Evolutionary conservation across 2,113 vertebrate genomes (phyloP).

Genomic region (cat (Felis catus)): F.catus_Fca126_mat1.0 CM031417.1:97263501-97264000

Average conservation of each 20-base stretch:
- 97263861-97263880: constrained; percentile 11
- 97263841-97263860: constrained; percentile 12
- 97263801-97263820: not conserved
- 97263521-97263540: constrained; percentile 22
- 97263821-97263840: not conserved
- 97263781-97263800: not conserved
- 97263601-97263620: not conserved
- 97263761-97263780: not conserved
- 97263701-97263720: not conserved
- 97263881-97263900: not conserved
- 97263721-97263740: not conserved
- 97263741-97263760: constrained; percentile 23
- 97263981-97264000: too few relatives aligned
- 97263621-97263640: not conserved
- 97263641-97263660: not conserved
- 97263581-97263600: not conserved
- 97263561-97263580: not conserved
- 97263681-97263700: not conserved
- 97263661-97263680: not conserved
- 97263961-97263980: too few relatives aligned
- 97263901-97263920: too few relatives aligned
- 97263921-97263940: too few relatives aligned
- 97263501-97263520: not conserved
- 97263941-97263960: too few relatives aligned
- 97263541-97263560: constrained; percentile 3